Conservation (phyloP, 2,888 invertebrate genomes). For the Electrophaes corylata region DNA sequence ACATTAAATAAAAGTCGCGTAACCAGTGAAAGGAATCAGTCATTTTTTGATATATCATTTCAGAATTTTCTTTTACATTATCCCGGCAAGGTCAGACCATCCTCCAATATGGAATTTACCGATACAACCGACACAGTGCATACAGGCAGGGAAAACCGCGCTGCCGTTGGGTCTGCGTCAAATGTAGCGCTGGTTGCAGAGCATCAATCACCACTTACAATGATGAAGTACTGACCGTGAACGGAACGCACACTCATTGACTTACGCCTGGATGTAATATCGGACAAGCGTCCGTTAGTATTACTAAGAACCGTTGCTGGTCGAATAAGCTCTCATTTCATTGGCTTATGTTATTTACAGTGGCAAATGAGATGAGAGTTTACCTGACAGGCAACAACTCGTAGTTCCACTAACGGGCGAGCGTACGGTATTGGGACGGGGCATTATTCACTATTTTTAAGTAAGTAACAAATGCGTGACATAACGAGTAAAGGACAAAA, state of each 20-base stretch:
- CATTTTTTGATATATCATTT: not conserved
- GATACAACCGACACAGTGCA: constrained; percentile 50
- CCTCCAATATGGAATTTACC: constrained; percentile 43
- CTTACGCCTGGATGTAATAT: not conserved
- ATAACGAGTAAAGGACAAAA: too few relatives aligned
- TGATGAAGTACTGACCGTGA: not conserved
- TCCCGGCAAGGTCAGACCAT: constrained; percentile 6
- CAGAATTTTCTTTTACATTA: not conserved
- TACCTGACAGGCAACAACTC: too few relatives aligned
- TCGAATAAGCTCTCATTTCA: too few relatives aligned
- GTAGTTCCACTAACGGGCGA: too few relatives aligned
- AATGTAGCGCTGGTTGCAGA: constrained; percentile 26
- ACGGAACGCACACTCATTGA: constrained; percentile 5
- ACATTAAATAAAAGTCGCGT: too few relatives aligned
- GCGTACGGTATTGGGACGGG: too few relatives aligned
- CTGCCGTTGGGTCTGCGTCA: constrained; percentile 53
- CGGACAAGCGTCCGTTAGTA: too few relatives aligned
- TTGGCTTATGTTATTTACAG: too few relatives aligned
- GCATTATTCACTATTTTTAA: too few relatives aligned
- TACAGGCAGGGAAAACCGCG: constrained; percentile 40
- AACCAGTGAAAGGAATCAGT: not conserved
- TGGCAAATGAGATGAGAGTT: too few relatives aligned
- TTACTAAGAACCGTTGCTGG: too few relatives aligned
- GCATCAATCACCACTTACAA: constrained; percentile 1
- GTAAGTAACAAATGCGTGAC: too few relatives aligned